These are phyloP conservation scores for Caenorhabditis doughertyi DNA, from an alignment of 2,888 invertebrate genomes.

Conservation along the genomic window DNA sequence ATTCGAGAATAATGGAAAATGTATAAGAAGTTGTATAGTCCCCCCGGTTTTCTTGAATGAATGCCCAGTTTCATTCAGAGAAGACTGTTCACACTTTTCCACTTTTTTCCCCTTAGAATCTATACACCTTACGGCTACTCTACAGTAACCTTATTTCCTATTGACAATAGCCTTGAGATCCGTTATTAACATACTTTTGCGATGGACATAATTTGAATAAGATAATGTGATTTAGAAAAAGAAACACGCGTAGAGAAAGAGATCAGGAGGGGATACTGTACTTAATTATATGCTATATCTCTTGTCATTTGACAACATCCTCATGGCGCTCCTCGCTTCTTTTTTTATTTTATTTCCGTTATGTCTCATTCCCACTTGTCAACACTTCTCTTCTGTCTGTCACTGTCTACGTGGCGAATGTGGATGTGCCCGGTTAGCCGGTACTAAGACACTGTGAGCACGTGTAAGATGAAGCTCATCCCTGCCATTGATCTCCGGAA, in stretches of 20 bases:
- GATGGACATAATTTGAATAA: slow-evolving; percentile 21
- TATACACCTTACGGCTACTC: slow-evolving; percentile 26
- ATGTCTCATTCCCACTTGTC: neutral
- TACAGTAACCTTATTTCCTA: slow-evolving; percentile 25
- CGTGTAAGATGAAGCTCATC: slow-evolving; percentile 37
- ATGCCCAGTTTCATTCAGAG: slow-evolving; percentile 22
- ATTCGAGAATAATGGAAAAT: neutral
- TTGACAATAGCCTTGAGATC: slow-evolving; percentile 52
- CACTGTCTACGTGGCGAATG: slow-evolving; percentile 38
- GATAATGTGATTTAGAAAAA: slow-evolving; percentile 32
- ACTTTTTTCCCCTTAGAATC: slow-evolving; percentile 14
- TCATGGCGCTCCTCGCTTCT: neutral
- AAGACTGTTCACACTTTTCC: slow-evolving; percentile 1
- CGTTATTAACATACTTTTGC: slow-evolving; percentile 9
- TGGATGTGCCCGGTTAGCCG: slow-evolving; percentile 46
- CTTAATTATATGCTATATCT: neutral
- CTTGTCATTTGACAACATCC: neutral
- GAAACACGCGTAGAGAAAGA: slow-evolving; percentile 13
- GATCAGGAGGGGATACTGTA: slow-evolving; percentile 25
- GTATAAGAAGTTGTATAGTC: slow-evolving; percentile 18
- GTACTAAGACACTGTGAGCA: slow-evolving; percentile 14
- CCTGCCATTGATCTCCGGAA: slow-evolving; percentile 39
- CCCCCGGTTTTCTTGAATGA: neutral
- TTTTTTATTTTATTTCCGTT: slow-evolving; percentile 3
- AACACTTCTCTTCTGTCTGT: neutral